Percentiles rank a stretch among this genome's conserved stretches.
Conservation (phyloP, 2,888 invertebrate genomes). For the Diarsia brunnea region DNA sequence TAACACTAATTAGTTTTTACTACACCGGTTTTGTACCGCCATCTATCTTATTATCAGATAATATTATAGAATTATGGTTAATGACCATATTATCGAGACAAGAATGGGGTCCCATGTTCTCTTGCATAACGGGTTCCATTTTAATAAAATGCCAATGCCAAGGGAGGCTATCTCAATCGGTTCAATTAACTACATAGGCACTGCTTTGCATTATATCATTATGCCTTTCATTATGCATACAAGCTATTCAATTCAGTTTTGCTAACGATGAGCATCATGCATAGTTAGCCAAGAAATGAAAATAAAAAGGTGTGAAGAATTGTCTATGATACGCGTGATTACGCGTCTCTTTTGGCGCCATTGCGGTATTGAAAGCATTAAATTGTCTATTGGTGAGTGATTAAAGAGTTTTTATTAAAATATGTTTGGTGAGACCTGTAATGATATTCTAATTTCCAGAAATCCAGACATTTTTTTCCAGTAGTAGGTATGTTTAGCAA, state of each 20-base stretch:
- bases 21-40: slow-evolving; percentile 5
- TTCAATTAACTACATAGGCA: slow-evolving; percentile 59
- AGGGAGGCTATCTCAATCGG: slow-evolving; percentile 59
- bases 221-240: slow-evolving; percentile 54
- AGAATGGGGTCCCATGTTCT: slow-evolving; percentile 36
- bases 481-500: not conserved
- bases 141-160: slow-evolving; percentile 53
- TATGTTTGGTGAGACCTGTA: not conserved
- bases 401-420: not conserved
- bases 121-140: slow-evolving; percentile 35
- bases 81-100: slow-evolving; percentile 36
- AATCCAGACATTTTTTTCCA: no score
- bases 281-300: slow-evolving; percentile 34
- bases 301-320: slow-evolving; percentile 65
- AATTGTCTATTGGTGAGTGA: slow-evolving; percentile 27
- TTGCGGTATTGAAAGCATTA: slow-evolving; percentile 20
- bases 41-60: slow-evolving; percentile 25
- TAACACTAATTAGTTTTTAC: slow-evolving; percentile 22
- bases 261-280: slow-evolving; percentile 51
- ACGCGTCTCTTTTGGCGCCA: slow-evolving; percentile 24
- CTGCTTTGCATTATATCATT: slow-evolving; percentile 49
- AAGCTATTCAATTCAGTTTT: slow-evolving; percentile 52
- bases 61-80: slow-evolving; percentile 39
- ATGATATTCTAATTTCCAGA: not conserved
- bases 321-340: slow-evolving; percentile 25